A percentile compares a stretch with the other conserved stretches of the same genome.
Conservation (phyloP, 2,888 invertebrate species). For the Aspidiotus rigidus region DNA sequence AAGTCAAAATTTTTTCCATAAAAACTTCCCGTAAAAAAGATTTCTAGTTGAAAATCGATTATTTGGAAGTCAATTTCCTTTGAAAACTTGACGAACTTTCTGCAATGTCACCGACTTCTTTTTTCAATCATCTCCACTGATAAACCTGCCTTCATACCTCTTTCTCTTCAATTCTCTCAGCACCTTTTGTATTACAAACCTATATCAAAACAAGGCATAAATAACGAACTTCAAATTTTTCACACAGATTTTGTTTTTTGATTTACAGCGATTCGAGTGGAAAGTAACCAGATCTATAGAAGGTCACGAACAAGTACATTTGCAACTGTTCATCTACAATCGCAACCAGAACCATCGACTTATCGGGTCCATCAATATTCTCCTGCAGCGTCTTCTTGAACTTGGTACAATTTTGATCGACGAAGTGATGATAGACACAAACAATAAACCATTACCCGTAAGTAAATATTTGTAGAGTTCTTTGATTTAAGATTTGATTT, state of each 20-base stretch:
- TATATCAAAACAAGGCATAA: no score
- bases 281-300: slow-evolving; percentile 57
- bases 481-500: neutral
- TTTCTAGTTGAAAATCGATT: no score
- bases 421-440: slow-evolving; percentile 63
- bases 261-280: slow-evolving; percentile 57
- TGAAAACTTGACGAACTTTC: no score
- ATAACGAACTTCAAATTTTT: no score
- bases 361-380: slow-evolving; percentile 55
- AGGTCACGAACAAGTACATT: slow-evolving; percentile 52
- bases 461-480: slow-evolving; percentile 42
- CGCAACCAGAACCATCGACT: slow-evolving; percentile 57
- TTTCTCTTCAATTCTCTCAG: no score
- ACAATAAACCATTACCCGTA: slow-evolving; percentile 68
- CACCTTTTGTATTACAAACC: no score
- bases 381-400: slow-evolving; percentile 20
- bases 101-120: no score
- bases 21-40: no score
- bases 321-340: slow-evolving; percentile 50
- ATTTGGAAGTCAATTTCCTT: no score
- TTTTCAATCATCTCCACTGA: no score
- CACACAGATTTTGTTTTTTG: slow-evolving; percentile 18
- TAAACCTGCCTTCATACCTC: no score
- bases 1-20: no score
- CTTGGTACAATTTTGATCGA: slow-evolving; percentile 52